Base-by-base conservation (phyloP, 2,888 invertebrate species). In the Drosophila barbarae region DNA sequence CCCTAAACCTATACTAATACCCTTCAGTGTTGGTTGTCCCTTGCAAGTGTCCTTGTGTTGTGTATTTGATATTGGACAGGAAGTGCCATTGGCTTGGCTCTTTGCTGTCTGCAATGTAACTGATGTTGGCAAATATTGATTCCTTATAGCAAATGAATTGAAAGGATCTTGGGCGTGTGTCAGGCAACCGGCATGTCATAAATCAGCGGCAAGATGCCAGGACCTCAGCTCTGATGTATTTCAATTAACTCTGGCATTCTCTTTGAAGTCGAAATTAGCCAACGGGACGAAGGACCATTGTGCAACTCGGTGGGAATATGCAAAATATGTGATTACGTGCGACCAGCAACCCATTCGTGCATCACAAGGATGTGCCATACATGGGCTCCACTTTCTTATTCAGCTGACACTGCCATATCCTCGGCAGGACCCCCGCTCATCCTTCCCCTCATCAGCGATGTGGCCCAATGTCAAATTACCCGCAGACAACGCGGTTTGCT, bases 111-210 rank as follows among this genome's bases (percentile, higher is more conserved):
- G 21, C 42, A 10, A 21, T 30, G 34, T 21, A 26, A 36, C 21
- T 54, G 61, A 52, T 67, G 72, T 57, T 77, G 72, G 76, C 70
- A 76, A 78, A 81, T 78, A 78, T 79, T 84, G 84, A 77, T 77
- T 61, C 51, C 67, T 77, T 73, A 70, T 65, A 65, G 60, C 81
- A 77, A 80, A 66, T 75, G 55, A 73, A 75, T 72, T 73, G 66
- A 69, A 69, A 54, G 63, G 41, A 69, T 55, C 55, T 28, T 32
- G 63, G n/a, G 7, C 56, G 51, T 23, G 41, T 56, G 69, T 65
- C 68, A 63, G 28, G 44, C 61, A 44, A 32, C 61, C 44, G 63
- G 39, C 51, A 34, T 52, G 51, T 58, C 69, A 68, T 68, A 68
- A 68, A 68, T 68, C 67, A 67, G 35, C 26, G 26, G 39, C 21